Percentiles rank a stretch among this genome's conserved stretches.
Conservation (phyloP, 2,797 vertebrate genomes). For the Parauchenoglanis ngamensis region DNA sequence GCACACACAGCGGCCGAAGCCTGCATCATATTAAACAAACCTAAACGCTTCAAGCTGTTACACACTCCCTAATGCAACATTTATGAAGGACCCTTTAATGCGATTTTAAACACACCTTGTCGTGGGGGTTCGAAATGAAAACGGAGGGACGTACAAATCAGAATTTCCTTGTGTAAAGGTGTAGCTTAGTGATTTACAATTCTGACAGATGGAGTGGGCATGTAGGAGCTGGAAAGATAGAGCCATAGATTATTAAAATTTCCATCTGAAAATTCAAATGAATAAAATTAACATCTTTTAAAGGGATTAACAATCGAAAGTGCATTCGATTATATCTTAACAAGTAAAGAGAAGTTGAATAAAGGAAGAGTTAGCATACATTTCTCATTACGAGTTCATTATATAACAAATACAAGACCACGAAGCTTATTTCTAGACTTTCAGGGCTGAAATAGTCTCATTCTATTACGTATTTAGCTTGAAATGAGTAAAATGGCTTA, state of each 20-base stretch:
- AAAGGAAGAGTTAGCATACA: background rate
- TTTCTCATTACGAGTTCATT: background rate
- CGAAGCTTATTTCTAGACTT: background rate
- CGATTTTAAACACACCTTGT: conserved; percentile 81
- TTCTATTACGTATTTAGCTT: background rate
- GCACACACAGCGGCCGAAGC: conserved; percentile 68
- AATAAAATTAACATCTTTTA: background rate
- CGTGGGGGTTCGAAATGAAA: conserved; percentile 64
- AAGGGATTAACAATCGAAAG: too few species aligned
- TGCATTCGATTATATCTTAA: background rate
- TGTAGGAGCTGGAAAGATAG: background rate
- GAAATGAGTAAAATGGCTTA: background rate
- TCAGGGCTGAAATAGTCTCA: background rate
- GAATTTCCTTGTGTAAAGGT: conserved; percentile 34
- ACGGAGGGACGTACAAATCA: conserved; percentile 49
- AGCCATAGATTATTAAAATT: too few species aligned
- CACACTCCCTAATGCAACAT: conserved; percentile 78
- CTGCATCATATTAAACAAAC: conserved; percentile 80
- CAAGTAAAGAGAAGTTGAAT: background rate
- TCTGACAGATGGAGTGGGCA: background rate
- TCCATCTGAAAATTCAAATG: too few species aligned
- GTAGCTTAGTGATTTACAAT: background rate
- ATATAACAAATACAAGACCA: background rate
- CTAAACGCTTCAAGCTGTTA: conserved; percentile 82
- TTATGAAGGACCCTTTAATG: conserved; percentile 80